phyloP scores from a whole-genome alignment of 2,797 vertebrate species.

The Morelia viridis region DNA sequence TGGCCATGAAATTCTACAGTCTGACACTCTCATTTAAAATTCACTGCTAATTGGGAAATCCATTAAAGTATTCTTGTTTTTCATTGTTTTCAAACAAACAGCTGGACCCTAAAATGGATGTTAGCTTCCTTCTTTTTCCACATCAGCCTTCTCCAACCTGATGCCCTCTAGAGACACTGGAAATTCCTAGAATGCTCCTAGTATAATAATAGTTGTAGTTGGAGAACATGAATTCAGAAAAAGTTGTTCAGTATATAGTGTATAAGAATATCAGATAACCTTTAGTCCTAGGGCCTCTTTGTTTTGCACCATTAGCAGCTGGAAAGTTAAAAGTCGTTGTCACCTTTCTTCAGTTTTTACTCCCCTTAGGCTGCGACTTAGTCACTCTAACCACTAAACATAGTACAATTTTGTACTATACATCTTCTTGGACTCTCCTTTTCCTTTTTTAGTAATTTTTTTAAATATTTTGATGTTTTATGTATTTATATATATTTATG shows the following conservation, averaged over 20 bases:
- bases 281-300: not conserved
- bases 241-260: too few species aligned
- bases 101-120: not conserved
- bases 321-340: not conserved
- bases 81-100: constrained; percentile 1
- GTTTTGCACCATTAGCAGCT: not conserved
- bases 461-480: too few species aligned
- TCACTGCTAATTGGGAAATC: not conserved
- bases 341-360: not conserved
- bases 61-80: not conserved
- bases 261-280: not conserved
- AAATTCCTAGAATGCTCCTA: not conserved
- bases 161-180: not conserved
- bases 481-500: too few species aligned
- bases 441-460: too few species aligned
- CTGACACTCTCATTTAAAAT: not conserved
- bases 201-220: not conserved
- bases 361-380: not conserved
- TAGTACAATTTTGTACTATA: too few species aligned
- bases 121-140: not conserved
- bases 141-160: not conserved
- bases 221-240: too few species aligned
- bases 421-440: too few species aligned
- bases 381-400: too few species aligned
- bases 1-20: not conserved